These are phyloP conservation scores for Stichodactyla mertensii DNA, from an alignment of 64 coral and sea anemone genomes.

Conservation along the genomic window DNA sequence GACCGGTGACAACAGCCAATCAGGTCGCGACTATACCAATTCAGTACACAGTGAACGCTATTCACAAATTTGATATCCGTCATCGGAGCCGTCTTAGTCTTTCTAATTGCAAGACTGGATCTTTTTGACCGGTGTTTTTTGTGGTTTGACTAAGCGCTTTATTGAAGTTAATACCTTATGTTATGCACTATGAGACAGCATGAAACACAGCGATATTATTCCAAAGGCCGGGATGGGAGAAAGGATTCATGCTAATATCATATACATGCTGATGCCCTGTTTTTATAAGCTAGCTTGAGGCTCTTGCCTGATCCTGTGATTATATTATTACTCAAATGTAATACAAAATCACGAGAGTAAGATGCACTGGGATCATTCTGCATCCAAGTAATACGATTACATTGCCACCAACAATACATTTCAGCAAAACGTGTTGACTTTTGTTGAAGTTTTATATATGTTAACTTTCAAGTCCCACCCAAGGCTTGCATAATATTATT, in stretches of 20 bases:
- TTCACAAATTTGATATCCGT: conserved; percentile 7
- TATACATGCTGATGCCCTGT: no score
- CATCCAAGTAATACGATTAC: neutral
- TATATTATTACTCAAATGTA: neutral
- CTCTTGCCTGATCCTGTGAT: neutral
- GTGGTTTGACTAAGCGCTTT: neutral
- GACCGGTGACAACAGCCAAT: neutral
- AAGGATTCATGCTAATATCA: neutral
- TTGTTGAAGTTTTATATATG: neutral
- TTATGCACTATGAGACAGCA: neutral
- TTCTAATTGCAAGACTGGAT: neutral
- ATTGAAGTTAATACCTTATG: neutral
- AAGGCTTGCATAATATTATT: neutral
- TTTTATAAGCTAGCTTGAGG: neutral
- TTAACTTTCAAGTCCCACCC: neutral
- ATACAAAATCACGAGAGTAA: neutral
- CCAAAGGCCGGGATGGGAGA: neutral
- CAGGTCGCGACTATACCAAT: neutral
- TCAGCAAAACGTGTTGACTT: neutral
- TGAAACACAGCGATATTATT: neutral
- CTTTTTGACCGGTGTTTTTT: neutral
- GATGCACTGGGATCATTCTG: neutral
- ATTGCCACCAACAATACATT: neutral
- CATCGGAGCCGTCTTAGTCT: neutral
- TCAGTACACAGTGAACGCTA: neutral